These are phyloP conservation scores for Lacanobia wlatinum DNA, from an alignment of 2,888 invertebrate species.

Conservation along the genomic window DNA sequence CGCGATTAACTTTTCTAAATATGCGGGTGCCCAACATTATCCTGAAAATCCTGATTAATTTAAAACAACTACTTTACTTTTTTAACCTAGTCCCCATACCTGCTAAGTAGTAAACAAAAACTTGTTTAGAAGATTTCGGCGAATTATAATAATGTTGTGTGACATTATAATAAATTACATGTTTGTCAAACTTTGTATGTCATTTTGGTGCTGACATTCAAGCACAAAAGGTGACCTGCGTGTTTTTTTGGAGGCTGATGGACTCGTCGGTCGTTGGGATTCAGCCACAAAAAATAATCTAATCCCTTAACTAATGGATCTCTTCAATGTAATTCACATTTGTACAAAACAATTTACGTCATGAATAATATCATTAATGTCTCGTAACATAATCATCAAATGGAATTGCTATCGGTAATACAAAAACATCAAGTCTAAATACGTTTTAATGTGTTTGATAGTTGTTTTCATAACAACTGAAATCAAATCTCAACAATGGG, in stretches of 20 bases:
- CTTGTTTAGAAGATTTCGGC: constrained; percentile 5
- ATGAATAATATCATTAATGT: constrained; percentile 37
- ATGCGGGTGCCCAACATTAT: too few relatives aligned
- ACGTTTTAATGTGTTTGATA: constrained; percentile 17
- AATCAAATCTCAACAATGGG: constrained; percentile 37
- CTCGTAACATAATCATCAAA: constrained; percentile 25
- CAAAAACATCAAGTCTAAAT: constrained; percentile 22
- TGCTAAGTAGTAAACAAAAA: background rate
- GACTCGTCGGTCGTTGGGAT: constrained; percentile 25
- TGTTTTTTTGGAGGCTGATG: constrained; percentile 32
- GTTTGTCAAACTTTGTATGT: constrained; percentile 40
- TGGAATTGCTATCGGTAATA: constrained; percentile 20
- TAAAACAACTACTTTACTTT: background rate
- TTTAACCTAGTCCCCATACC: background rate
- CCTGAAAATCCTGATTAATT: too few relatives aligned
- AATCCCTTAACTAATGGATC: constrained; percentile 44
- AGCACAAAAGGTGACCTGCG: constrained; percentile 38
- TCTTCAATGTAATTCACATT: constrained; percentile 11
- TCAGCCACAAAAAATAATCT: constrained; percentile 40
- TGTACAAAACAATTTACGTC: constrained; percentile 34
- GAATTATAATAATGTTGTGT: constrained; percentile 18
- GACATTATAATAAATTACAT: constrained; percentile 32
- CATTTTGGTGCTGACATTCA: constrained; percentile 44
- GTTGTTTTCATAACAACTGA: constrained; percentile 22
- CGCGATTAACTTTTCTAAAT: too few relatives aligned